Evolutionary conservation across 2,113 vertebrate genomes (phyloP), one percentile per base, ranked within the genome.

Genomic region (Glareola pratincola): DNA sequence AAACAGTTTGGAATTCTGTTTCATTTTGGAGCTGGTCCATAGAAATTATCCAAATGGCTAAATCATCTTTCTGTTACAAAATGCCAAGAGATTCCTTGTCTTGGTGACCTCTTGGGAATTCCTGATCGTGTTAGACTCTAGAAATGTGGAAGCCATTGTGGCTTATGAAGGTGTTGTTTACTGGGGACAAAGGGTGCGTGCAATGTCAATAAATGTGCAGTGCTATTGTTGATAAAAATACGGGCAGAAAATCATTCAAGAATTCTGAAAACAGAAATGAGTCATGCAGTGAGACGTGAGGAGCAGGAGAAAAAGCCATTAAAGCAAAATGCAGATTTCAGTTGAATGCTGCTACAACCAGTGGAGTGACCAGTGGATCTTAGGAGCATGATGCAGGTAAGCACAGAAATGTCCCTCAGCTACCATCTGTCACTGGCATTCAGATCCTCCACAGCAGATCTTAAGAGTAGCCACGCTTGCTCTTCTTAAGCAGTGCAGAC

Each of bases 61-160:
- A 57, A 41, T 59, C 4, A 47, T 90, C 26, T 17, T 71, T 74
- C 51, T 14, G 5, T 64, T 82, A 45, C 18, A 32, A 56, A 63
- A 63, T 16, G 8, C 41, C 11, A 39, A 50, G 37, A 73, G 20
- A 51, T 4, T 4, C 2, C 10, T 4, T 34, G 1, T 48, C 26
- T 88, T 23, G 9, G 22, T 29, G 29, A 54, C 20, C 2, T 87
- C 24, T 67, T 50, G 63, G 20, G 37, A 81, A 50, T 67, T 81
- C 20, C 30, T 64, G 16, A 29, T 45, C 0, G 0, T 2, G 0
- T 45, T 39, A 62, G 19, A 36, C 41, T 20, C 67, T 75, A 32
- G 39, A 82, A 85, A 79, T 5, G 1, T 57, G 9, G 10, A 82
- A 63, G 14, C 9, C 37, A 3, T 39, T 92, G 18, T 51, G 45